These are phyloP conservation scores for Byasa hedistus DNA, from an alignment of 2,888 invertebrate species.

Conservation along the genomic window DNA sequence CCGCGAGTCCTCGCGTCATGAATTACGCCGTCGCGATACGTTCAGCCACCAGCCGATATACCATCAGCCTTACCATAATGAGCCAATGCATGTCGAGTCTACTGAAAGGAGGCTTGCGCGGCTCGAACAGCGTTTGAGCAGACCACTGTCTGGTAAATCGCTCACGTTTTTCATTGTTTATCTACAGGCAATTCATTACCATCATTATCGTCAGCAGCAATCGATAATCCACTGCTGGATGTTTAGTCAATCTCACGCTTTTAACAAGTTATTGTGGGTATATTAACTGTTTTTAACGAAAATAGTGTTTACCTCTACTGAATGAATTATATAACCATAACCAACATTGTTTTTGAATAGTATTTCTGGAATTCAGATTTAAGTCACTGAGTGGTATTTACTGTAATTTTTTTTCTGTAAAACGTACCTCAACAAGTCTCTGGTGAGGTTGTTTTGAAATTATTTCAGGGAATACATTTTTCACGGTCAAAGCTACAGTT, in stretches of 20 bases:
- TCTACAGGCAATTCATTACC: not conserved
- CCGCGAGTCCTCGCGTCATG: slow-evolving; percentile 47
- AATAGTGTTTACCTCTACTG: no score
- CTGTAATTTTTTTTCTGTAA: no score
- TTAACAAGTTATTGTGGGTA: no score
- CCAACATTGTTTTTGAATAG: no score
- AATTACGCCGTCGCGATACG: slow-evolving; percentile 49
- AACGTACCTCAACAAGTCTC: no score
- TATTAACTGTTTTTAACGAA: no score
- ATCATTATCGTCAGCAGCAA: not conserved
- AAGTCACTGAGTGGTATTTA: no score
- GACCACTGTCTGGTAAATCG: slow-evolving; percentile 46
- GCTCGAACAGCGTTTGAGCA: slow-evolving; percentile 52
- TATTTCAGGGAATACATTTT: not conserved
- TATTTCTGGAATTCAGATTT: no score
- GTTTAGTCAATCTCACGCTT: no score
- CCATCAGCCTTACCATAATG: slow-evolving; percentile 49
- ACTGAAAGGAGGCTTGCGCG: slow-evolving; percentile 50
- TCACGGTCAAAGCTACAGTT: not conserved
- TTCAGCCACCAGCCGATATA: slow-evolving; percentile 46
- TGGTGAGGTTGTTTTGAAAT: not conserved
- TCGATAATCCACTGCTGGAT: not conserved
- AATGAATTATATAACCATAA: no score
- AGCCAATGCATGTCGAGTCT: slow-evolving; percentile 42
- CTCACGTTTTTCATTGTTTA: slow-evolving; percentile 34